Conservation (phyloP, 30 jellyfish, hydroid and myxozoan genomes). For the Chrysaora quinquecirrha region DNA sequence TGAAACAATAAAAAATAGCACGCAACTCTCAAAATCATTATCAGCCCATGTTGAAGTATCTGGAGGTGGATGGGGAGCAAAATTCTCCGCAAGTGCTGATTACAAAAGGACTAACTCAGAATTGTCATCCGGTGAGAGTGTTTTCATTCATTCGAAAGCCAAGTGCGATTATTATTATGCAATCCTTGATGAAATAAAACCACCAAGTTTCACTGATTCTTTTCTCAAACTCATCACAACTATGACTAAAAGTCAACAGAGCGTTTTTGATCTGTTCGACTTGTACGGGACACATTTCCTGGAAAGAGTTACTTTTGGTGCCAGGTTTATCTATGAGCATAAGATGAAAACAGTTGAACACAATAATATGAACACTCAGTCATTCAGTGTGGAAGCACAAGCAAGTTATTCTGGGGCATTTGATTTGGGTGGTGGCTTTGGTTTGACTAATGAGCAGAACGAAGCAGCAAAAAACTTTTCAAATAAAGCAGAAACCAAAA, state of each 20-base stretch:
- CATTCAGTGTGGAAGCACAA: constrained; percentile 11
- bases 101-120: constrained; percentile 36
- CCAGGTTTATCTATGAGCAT: constrained; percentile 60
- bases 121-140: constrained; percentile 47
- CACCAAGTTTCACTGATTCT: constrained; percentile 39
- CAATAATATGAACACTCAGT: not conserved
- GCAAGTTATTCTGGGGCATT: constrained; percentile 55
- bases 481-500: constrained; percentile 37
- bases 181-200: constrained; percentile 48
- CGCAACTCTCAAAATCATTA: constrained; percentile 46
- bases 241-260: not conserved
- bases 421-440: constrained; percentile 19
- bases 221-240: constrained; percentile 31
- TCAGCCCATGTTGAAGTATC: constrained; percentile 36
- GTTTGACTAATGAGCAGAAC: constrained; percentile 25
- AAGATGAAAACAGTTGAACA: constrained; percentile 34
- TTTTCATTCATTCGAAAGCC: constrained; percentile 56
- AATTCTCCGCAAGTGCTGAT: constrained; percentile 53
- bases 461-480: constrained; percentile 29
- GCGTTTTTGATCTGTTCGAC: constrained; percentile 46
- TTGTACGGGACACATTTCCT: constrained; percentile 64
- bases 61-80: constrained; percentile 74
- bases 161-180: constrained; percentile 60
- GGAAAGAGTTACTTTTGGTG: constrained; percentile 55
- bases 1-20: constrained; percentile 11